phyloP scores from a whole-genome alignment of 1,140 invertebrate species.

The Drosophila ironensis region DNA sequence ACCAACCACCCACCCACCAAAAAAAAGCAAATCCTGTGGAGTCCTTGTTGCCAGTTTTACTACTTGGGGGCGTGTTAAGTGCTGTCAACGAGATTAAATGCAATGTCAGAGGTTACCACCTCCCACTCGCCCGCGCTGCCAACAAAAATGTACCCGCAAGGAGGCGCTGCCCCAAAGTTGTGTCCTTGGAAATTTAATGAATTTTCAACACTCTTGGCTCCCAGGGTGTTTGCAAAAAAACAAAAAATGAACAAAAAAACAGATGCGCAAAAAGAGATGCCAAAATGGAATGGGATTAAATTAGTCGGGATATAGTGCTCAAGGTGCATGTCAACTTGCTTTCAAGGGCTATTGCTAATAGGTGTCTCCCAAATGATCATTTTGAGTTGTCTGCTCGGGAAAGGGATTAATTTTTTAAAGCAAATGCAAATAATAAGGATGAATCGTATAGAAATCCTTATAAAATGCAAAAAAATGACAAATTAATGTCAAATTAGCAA shows the following conservation, averaged over 20 bases:
- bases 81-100: slow-evolving; percentile 80
- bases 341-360: too few relatives aligned
- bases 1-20: slow-evolving; percentile 9
- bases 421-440: too few relatives aligned
- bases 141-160: background rate
- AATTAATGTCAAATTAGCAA: too few relatives aligned
- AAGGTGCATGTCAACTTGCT: too few relatives aligned
- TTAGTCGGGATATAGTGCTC: too few relatives aligned
- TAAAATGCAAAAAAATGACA: too few relatives aligned
- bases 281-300: too few relatives aligned
- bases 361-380: too few relatives aligned
- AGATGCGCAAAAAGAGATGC: background rate
- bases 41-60: slow-evolving; percentile 44
- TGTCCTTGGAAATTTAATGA: slow-evolving; percentile 80
- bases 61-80: slow-evolving; percentile 75
- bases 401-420: too few relatives aligned
- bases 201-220: slow-evolving; percentile 67
- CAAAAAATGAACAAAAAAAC: background rate
- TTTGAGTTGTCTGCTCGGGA: too few relatives aligned
- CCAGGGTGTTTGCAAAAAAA: background rate
- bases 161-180: slow-evolving; percentile 48
- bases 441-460: too few relatives aligned
- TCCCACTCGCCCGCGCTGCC: slow-evolving; percentile 19
- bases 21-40: slow-evolving; percentile 4
- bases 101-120: slow-evolving; percentile 71